These are phyloP conservation scores for Jaculus jaculus DNA, from an alignment of 2,113 vertebrate genomes.

Conservation along the genomic window DNA sequence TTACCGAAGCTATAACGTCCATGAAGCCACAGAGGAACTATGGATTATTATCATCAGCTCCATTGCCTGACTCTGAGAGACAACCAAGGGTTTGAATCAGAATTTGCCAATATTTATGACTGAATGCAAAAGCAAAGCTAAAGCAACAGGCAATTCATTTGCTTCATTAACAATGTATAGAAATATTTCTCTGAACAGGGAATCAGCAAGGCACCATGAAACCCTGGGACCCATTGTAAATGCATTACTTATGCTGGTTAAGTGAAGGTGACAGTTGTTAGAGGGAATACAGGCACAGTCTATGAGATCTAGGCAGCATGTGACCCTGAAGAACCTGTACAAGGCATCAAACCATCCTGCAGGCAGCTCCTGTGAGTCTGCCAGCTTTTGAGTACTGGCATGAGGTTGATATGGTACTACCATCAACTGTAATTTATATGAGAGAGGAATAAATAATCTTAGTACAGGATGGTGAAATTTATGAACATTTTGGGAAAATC, in stretches of 20 bases:
- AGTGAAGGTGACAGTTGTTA: slow-evolving; percentile 91
- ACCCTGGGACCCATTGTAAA: slow-evolving; percentile 93
- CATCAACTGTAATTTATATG: slow-evolving; percentile 90
- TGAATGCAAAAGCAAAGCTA: no score
- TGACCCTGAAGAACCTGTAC: slow-evolving; percentile 88
- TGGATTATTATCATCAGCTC: slow-evolving; percentile 92
- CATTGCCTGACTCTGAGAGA: slow-evolving; percentile 92
- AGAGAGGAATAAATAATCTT: slow-evolving; percentile 91
- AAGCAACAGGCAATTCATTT: slow-evolving; percentile 84
- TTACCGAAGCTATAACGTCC: slow-evolving; percentile 92
- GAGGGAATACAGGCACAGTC: slow-evolving; percentile 89
- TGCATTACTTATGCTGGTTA: slow-evolving; percentile 91
- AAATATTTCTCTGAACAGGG: slow-evolving; percentile 93
- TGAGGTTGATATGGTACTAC: slow-evolving; percentile 89
- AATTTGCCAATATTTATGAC: neutral
- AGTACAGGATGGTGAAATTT: slow-evolving; percentile 51
- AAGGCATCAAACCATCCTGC: slow-evolving; percentile 87
- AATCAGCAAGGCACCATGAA: slow-evolving; percentile 92
- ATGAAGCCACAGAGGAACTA: slow-evolving; percentile 92
- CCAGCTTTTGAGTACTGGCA: slow-evolving; percentile 92
- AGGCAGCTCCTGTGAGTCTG: slow-evolving; percentile 87
- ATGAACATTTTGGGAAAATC: neutral
- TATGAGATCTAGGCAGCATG: slow-evolving; percentile 87
- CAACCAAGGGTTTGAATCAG: slow-evolving; percentile 92
- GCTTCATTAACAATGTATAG: slow-evolving; percentile 92